Base-by-base conservation (phyloP, 1,140 invertebrate species). In the Zaprionus inermis region DNA sequence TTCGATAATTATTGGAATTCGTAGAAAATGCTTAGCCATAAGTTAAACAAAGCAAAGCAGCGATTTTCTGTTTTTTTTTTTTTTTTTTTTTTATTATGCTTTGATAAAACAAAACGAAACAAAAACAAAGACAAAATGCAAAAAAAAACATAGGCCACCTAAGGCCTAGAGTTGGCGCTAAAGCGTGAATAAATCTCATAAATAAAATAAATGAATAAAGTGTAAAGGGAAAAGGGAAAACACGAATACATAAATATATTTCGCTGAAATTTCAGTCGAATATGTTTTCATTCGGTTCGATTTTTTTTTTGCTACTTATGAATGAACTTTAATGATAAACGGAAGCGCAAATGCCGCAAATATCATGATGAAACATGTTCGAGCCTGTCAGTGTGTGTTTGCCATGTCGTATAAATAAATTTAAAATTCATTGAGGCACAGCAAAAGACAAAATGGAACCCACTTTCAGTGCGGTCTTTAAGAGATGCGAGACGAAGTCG, bases 381-480 rank as follows among this genome's bases (percentile, higher is more conserved):
- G n/a, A n/a, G n/a, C n/a, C n/a, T n/a, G n/a, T n/a, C n/a, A n/a
- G 30, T 55, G 56, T 66, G 56, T 55, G 58, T 57, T 46, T 76
- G 34, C 32, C 49, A 41, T 64, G 73, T 61, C 60, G 66, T 81
- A 86, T 81, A 86, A 81, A 80, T 84, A 81, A 81, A 85, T 85
- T 78, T 63, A 76, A 79, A 72, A 88, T 79, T 88, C 79, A 79
- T 38, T 88, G 76, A 72, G 88, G 76, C 82, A 72, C 69, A 79
- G 79, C 81, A 66, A 83, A 83, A 56, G 76, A 75, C 69, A 78
- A 81, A 81, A 81, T 70, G 67, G 72, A 78, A 76, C 59, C 65
- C 58, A 78, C 56, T 85, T 85, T 71, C 68, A 55, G 55, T 59
- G 58, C 51, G 34, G 54, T 38, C 57, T 67, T 55, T 38, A 28